Evolutionary conservation across 2,113 vertebrate genomes (phyloP).

Genomic region (Electrona antarctica): DNA sequence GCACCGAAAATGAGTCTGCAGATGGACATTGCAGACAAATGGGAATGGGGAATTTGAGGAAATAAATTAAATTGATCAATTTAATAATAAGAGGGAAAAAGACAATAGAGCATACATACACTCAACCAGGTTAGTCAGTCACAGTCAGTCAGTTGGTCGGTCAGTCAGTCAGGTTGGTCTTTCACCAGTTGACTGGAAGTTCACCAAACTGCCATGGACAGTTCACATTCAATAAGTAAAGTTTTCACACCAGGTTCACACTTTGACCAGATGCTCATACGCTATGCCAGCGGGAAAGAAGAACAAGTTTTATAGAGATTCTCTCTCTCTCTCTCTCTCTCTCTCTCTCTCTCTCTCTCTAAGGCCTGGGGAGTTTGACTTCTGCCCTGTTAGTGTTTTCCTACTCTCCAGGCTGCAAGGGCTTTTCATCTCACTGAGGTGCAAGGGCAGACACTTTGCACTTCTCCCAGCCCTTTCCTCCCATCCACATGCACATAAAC

Average conservation of each 20-base stretch:
- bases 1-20: background rate
- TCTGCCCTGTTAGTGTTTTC: slow-evolving; percentile 72
- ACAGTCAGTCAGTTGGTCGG: background rate
- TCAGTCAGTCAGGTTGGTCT: background rate
- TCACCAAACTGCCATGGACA: slow-evolving; percentile 40
- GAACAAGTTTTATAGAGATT: slow-evolving; percentile 62
- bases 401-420: slow-evolving; percentile 71
- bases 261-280: slow-evolving; percentile 45
- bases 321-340: slow-evolving; percentile 33
- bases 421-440: slow-evolving; percentile 78
- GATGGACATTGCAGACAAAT: background rate
- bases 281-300: slow-evolving; percentile 65
- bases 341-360: slow-evolving; percentile 5
- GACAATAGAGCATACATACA: background rate
- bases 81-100: too few species aligned
- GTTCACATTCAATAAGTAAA: slow-evolving; percentile 52
- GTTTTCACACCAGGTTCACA: slow-evolving; percentile 50
- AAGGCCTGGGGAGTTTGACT: slow-evolving; percentile 76
- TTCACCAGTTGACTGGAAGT: slow-evolving; percentile 45
- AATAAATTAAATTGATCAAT: too few species aligned
- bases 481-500: slow-evolving; percentile 39
- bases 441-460: slow-evolving; percentile 75
- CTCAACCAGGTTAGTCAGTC: slow-evolving; percentile 29
- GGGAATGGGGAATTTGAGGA: too few species aligned
- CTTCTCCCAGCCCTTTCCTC: slow-evolving; percentile 54